Conservation (phyloP, 2,797 vertebrate species). For the Pogonophryne albipinna region DNA sequence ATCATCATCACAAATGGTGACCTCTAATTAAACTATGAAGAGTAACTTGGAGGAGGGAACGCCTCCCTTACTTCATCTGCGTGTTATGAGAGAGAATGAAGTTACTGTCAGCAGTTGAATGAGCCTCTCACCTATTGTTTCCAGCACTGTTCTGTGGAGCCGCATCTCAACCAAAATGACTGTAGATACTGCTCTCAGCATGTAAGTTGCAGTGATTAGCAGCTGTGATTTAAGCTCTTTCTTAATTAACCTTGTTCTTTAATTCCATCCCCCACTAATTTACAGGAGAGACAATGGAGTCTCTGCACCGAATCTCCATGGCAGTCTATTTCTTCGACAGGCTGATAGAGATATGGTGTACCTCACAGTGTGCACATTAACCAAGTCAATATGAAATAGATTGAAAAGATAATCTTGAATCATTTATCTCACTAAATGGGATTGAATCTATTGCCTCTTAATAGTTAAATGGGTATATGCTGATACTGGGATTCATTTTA, state of each 20-base stretch:
- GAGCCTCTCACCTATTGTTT: conserved; percentile 78
- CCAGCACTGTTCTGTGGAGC: conserved; percentile 55
- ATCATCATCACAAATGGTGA: conserved; percentile 68
- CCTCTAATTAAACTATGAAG: conserved; percentile 77
- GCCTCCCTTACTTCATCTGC: conserved; percentile 67
- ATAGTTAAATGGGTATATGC: background rate
- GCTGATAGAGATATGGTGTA: conserved; percentile 52
- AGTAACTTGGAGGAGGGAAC: conserved; percentile 64
- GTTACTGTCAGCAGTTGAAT: conserved; percentile 80
- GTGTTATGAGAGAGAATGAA: conserved; percentile 66
- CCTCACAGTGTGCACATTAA: conserved; percentile 53
- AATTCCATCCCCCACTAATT: conserved; percentile 74
- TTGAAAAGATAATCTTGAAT: conserved; percentile 43
- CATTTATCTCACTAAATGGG: conserved; percentile 23
- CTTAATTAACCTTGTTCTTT: conserved; percentile 85
- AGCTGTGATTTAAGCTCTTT: conserved; percentile 81
- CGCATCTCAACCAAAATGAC: conserved; percentile 54
- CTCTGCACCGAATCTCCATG: conserved; percentile 47
- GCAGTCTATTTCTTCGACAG: conserved; percentile 53
- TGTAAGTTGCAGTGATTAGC: conserved; percentile 75
- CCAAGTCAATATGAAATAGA: conserved; percentile 46
- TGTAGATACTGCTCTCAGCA: conserved; percentile 63
- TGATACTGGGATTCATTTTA: background rate
- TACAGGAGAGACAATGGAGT: conserved; percentile 75
- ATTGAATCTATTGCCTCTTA: conserved; percentile 14